Conservation (phyloP, 2,113 vertebrate species). For the Erinaceus europaeus region DNA sequence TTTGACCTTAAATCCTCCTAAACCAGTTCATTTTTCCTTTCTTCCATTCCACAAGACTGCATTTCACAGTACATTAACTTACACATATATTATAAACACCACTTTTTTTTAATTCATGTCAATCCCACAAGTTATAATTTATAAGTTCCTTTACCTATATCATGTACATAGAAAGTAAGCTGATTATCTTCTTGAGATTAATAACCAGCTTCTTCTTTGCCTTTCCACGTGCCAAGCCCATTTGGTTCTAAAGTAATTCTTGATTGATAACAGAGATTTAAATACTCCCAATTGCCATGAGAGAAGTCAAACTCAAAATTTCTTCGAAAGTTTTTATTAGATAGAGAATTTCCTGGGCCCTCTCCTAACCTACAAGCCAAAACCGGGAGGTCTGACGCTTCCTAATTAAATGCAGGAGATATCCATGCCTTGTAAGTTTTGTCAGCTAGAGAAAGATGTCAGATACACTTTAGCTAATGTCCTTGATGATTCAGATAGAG, state of each 20-base stretch:
- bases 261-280: constrained; percentile 15
- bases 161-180: constrained; percentile 35
- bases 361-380: background rate
- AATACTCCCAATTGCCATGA: background rate
- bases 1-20: background rate
- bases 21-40: background rate
- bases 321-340: background rate
- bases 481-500: background rate
- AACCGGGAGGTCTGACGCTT: background rate
- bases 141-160: constrained; percentile 8
- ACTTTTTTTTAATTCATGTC: background rate
- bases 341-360: background rate
- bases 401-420: background rate
- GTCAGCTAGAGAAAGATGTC: background rate
- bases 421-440: background rate
- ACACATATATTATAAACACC: background rate
- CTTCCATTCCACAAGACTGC: rapidly evolving
- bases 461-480: background rate
- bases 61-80: background rate
- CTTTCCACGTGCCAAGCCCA: background rate
- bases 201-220: background rate
- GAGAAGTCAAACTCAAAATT: background rate
- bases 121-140: background rate
- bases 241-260: constrained; percentile 12
- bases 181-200: constrained; percentile 24